Evolutionary conservation across 30 jellyfish, hydroid and myxozoan species (phyloP), one percentile per base, ranked within the genome.

Genomic region (Catostylus mosaicus): DNA sequence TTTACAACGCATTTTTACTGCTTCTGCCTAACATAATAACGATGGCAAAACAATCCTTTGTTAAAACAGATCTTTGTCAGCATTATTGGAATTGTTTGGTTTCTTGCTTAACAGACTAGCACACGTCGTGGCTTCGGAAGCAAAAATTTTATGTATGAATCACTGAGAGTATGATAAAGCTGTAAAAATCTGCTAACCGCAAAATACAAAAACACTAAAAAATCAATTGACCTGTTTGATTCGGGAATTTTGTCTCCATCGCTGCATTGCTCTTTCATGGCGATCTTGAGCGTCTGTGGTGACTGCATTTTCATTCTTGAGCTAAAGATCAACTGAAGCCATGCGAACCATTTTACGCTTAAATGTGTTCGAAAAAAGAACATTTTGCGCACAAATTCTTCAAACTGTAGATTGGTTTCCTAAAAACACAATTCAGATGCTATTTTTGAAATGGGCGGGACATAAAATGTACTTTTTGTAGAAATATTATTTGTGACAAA

Each of bases 351-450:
- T 8, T 16, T 43, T 43, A 16, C 56, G 56, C 8, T 16, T 59
- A 16, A 27, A 27, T 59, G 38, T 27, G 23, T 59, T 59, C 71
- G 71, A 59, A 59, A 59, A 59, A n/a, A 59, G 71, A 59, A 9
- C 38, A 7, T 59, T 59, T 59, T 23, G 8, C 71, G 71, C 63
- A 48, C 1, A 48, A 48, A 23, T 8, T 23, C 5, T 16, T 6
- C 36, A 9, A 23, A 1, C 14, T 59, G 19, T 3, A 27, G 7
- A 59, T 3, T 59, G 37, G 35, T n/a, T 23, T 23, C 8, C 36
- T 23, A 27, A n/a, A 7, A 52, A 16, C 67, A 43, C 56, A 43
- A 43, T 43, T 43, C 16, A 6, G 56, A 43, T 43, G 56, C 56
- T 43, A 43, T 43, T 43, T 43, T 43, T 43, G 16, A 43, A 43